Percentiles rank a stretch among this genome's conserved stretches.
Conservation (phyloP, 30 jellyfish, hydroid and myxozoan genomes). For the Pelagia noctiluca region DNA sequence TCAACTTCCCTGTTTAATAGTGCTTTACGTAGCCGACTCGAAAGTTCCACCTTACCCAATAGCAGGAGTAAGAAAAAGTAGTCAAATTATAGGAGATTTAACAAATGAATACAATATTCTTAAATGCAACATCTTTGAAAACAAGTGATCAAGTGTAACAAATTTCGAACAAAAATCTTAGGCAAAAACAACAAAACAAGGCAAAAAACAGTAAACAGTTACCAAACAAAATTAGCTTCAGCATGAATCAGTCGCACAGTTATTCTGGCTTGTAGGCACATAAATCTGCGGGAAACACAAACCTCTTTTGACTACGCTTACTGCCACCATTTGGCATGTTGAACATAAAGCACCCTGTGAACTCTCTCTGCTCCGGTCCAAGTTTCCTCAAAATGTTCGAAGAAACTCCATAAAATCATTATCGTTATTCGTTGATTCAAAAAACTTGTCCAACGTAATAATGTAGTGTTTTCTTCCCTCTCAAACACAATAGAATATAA, state of each 20-base stretch:
- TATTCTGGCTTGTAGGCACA: no score
- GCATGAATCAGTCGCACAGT: no score
- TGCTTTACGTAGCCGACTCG: conserved; percentile 5
- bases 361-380: conserved; percentile 12
- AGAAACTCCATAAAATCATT: no score
- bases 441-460: conserved; percentile 17
- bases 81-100: background rate
- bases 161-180: background rate
- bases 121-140: background rate
- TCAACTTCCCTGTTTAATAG: conserved; percentile 19
- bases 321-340: conserved; percentile 29
- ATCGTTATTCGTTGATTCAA: no score
- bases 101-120: no score
- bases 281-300: no score
- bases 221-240: no score
- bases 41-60: background rate
- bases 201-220: no score
- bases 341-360: conserved; percentile 15
- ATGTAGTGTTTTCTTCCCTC: conserved; percentile 27
- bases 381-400: background rate
- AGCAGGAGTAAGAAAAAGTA: conserved; percentile 1
- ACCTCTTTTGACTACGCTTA: no score
- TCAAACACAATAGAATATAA: conserved; percentile 8
- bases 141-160: background rate
- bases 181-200: no score